Evolutionary conservation across 1,140 invertebrate species (phyloP), one percentile per base, ranked within the genome.

Genomic region (Sarcophaga peregrina): DNA sequence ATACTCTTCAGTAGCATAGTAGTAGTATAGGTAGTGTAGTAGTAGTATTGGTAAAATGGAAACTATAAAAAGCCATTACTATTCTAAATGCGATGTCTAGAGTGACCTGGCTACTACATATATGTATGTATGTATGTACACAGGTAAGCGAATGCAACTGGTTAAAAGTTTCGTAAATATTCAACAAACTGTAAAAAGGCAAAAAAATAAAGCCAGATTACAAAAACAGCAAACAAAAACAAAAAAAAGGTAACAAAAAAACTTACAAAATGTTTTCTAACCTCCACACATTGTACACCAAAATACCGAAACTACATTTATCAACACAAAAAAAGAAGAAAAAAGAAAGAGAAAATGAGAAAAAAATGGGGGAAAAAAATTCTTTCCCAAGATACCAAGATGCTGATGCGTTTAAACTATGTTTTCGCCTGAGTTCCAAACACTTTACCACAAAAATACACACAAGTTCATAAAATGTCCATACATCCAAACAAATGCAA

Each of bases 111-210:
- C 11, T 58, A n/a, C 54, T 37, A 37, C 25, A 37, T 37, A 37
- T 37, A n/a, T n/a, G n/a, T n/a, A n/a, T n/a, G n/a, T n/a, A n/a
- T n/a, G n/a, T n/a, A n/a, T n/a, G n/a, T n/a, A n/a, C n/a, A n/a
- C n/a, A 58, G 54, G 54, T 58, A 58, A 58, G n/a, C 54, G n/a
- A 58, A 58, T 58, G 54, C 54, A 58, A 58, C 54, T 58, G 54
- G 54, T 58, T n/a, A 58, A 58, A 58, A 13, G 54, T 58, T 58
- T 58, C n/a, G 54, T 58, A 58, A 58, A 58, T 58, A 58, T 58
- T 58, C 54, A 58, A 58, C 54, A 58, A 58, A 58, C 54, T 58
- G 11, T 58, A 58, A 58, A 58, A 58, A n/a, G 13, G 54, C 54
- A 58, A 58, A 58, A n/a, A 58, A 13, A n/a, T 58, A 58, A 52